Base-by-base conservation (phyloP, 2,113 vertebrate species). In the Naja naja region DNA sequence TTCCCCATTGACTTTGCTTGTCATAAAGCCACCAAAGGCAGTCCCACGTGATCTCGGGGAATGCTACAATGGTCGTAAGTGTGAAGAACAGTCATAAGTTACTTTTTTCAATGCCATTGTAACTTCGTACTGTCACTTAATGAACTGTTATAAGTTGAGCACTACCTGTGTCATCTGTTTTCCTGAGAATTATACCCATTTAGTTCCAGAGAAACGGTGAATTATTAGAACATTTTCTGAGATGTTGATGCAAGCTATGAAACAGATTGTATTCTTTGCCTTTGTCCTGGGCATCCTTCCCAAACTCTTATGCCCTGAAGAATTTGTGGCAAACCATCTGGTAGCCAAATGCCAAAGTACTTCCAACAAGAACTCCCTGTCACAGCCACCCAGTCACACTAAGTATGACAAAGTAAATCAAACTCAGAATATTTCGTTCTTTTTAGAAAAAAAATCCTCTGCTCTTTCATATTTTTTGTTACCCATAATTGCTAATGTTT, bases 271-370 rank as follows among this genome's bases (percentile, higher is more conserved):
- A 49, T 86, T 22, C 87, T 93, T 92, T 92, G 47, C 56, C 58
- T 30, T 3, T 14, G 52, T 92, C 93, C 92, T 91, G 89, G 96
- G 94, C 23, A 93, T 88, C 9, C 9, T 93, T 93, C 92, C 90
- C 30, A 89, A 56, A 7, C 87, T 85, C 88, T 95, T 87, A 86
- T 10, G 74, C 91, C 52, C 91, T 87, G n/a, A 0, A 93, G 58
- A 20, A 94, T 93, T 85, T 39, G 11, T 10, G 94, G 53, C 58
- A 92, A 95, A 92, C 27, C 94, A 91, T 93, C 74, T 90, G 87
- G 92, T 47, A 87, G 81, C 88, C 74, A 93, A 93, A 93, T 90
- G 92, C 86, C 91, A 91, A 89, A 94, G 92, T 6, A 85, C 69
- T 14, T 92, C 55, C 39, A 91, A 39, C 18, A 39, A 0, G 39